Percentiles rank a stretch among this genome's conserved stretches.
Conservation (phyloP, 2,888 invertebrate species). For the Tetragnatha montana region DNA sequence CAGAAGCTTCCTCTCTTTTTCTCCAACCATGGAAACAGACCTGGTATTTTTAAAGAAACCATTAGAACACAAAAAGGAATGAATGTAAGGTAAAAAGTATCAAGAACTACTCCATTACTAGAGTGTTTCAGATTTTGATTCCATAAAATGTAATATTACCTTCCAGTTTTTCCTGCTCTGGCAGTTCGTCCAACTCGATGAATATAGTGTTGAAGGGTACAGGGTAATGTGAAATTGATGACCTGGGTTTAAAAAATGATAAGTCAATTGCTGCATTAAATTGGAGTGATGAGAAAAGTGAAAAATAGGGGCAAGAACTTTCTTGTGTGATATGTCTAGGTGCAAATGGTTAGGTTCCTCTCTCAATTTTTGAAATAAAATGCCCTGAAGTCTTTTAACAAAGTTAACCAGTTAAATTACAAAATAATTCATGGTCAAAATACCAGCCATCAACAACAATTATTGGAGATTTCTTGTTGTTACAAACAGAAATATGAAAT, state of each 20-base stretch:
- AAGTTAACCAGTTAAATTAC: no score
- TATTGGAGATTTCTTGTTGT: no score
- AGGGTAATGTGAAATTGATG: conserved; percentile 96
- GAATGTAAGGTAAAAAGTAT: not conserved
- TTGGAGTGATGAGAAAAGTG: not conserved
- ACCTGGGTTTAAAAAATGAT: conserved; percentile 75
- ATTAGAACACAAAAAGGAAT: not conserved
- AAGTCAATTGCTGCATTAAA: not conserved
- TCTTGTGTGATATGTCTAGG: no score
- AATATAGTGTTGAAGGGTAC: conserved; percentile 95
- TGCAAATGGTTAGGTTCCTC: not conserved
- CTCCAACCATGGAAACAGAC: conserved; percentile 95
- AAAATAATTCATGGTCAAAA: no score
- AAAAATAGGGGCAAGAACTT: not conserved
- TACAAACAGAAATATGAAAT: no score
- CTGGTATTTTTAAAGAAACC: conserved; percentile 73
- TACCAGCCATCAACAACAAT: no score
- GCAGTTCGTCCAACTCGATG: conserved; percentile 97
- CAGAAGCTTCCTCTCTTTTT: conserved; percentile 91
- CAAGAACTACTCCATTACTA: not conserved
- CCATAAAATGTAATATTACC: conserved; percentile 16
- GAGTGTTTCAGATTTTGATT: not conserved
- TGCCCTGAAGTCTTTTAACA: not conserved
- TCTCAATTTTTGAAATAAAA: not conserved
- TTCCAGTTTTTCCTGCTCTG: conserved; percentile 92